Evolutionary conservation across 2,113 vertebrate genomes (phyloP), one percentile per base, ranked within the genome.

Genomic region (Corvus moneduloides): DNA sequence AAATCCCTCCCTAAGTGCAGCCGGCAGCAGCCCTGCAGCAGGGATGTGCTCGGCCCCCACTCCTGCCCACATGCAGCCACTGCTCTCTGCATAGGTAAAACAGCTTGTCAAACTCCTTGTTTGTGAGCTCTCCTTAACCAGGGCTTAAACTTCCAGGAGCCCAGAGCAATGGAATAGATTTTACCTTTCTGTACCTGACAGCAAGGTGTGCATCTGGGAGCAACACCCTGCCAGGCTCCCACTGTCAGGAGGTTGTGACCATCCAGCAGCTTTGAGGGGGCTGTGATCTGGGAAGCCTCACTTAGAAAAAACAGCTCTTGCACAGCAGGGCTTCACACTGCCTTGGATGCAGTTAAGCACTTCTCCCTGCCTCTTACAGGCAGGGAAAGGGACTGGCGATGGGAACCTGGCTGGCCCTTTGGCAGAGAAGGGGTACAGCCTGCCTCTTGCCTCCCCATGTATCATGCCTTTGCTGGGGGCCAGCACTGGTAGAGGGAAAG

Each of bases 1-100:
- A 93, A 96, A 94, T 93, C 88, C 56, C 48, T 84, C 85, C 68
- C 72, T 16, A 59, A 95, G 79, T 30, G 76, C 80, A 55, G 75
- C 28, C 20, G 0, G 66, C 82, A 64, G 78, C 62, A 20, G 66
- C 37, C 63, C 78, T 48, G 68, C 46, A 43, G 55, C 56, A 14
- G 59, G 37, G 81, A 82, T 66, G 69, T 0, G 0, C 69, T 87
- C 2, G 0, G 41, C 16, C 51, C 58, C 37, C 2, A 2, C 84
- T 55, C 0, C 0, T 19, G 39, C 79, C 64, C 61, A 32, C 15
- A 13, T 68, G 27, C 6, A 3, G 30, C 52, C 4, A 3, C 39
- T 35, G 54, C 39, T 55, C 17, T 20, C 48, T 44, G 51, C 1
- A 0, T 4, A 77, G 87, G 30, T 55, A 62, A 41, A 24, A 51